Conservation (phyloP, 2,113 vertebrate genomes). For the Xenopus borealis region DNA sequence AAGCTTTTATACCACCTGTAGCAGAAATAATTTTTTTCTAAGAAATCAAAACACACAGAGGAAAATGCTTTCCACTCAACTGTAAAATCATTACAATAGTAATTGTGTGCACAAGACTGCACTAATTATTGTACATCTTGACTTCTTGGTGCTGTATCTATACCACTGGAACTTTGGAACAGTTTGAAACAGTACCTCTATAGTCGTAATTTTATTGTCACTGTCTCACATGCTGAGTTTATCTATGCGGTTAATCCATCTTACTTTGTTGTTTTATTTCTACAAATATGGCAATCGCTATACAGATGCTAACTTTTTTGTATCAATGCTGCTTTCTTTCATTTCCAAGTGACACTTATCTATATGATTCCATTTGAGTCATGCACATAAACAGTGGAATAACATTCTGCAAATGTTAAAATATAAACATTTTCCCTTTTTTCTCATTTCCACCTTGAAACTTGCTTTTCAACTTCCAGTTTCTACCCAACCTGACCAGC, state of each 20-base stretch:
- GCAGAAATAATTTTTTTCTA: too few species aligned
- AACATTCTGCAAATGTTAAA: too few species aligned
- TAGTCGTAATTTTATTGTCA: slow-evolving; percentile 3
- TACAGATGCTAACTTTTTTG: not conserved
- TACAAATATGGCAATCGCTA: not conserved
- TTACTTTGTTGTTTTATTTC: not conserved
- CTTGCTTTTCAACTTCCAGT: slow-evolving; percentile 9
- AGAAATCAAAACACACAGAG: too few species aligned
- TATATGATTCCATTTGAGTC: slow-evolving; percentile 31
- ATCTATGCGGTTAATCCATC: not conserved
- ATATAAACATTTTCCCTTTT: too few species aligned
- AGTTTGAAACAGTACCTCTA: too few species aligned
- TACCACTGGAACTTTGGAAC: too few species aligned
- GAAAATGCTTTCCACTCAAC: too few species aligned
- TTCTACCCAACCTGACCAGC: slow-evolving; percentile 34
- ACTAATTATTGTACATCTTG: not conserved
- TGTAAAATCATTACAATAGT: too few species aligned
- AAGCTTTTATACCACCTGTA: too few species aligned
- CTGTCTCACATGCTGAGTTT: slow-evolving; percentile 2
- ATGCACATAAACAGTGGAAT: slow-evolving; percentile 17
- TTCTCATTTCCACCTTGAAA: slow-evolving; percentile 2
- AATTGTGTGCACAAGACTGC: not conserved
- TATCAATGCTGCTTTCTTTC: slow-evolving; percentile 15
- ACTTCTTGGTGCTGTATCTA: too few species aligned
- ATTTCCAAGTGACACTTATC: too few species aligned